phyloP scores from a whole-genome alignment of 2,113 vertebrate species.

The Plectropomus leopardus region DNA sequence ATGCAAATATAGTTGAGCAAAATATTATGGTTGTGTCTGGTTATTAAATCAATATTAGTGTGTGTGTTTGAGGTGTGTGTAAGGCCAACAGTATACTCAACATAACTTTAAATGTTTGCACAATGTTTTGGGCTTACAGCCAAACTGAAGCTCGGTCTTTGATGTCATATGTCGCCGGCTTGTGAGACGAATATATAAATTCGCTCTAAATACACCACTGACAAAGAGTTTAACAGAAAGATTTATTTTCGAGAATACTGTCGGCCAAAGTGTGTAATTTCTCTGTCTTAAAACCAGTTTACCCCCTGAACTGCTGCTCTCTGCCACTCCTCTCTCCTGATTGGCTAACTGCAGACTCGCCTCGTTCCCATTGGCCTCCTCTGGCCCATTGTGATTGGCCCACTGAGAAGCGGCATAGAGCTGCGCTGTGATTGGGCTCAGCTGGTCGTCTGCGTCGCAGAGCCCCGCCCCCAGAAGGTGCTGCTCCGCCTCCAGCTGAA shows the following conservation, averaged over 20 bases:
- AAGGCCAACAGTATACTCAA: background rate
- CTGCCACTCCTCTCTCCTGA: slow-evolving; percentile 72
- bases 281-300: slow-evolving; percentile 32
- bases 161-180: background rate
- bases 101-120: background rate
- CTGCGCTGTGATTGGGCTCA: slow-evolving; percentile 80
- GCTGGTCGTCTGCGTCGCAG: slow-evolving; percentile 78
- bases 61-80: background rate
- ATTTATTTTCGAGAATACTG: background rate
- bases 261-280: background rate
- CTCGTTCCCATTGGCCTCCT: slow-evolving; percentile 79
- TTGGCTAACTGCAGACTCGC: slow-evolving; percentile 72
- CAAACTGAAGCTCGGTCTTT: background rate
- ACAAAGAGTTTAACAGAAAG: background rate
- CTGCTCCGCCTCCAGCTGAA: slow-evolving; percentile 82
- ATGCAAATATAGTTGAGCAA: too few species aligned
- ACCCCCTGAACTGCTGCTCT: slow-evolving; percentile 76
- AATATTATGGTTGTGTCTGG: too few species aligned
- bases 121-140: background rate
- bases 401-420: slow-evolving; percentile 74
- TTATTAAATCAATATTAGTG: too few species aligned
- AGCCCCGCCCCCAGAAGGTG: slow-evolving; percentile 77
- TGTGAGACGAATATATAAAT: background rate
- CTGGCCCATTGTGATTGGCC: slow-evolving; percentile 81
- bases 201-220: background rate